Conservation (phyloP, 1,140 invertebrate genomes). For the Drosophila subobscura region DNA sequence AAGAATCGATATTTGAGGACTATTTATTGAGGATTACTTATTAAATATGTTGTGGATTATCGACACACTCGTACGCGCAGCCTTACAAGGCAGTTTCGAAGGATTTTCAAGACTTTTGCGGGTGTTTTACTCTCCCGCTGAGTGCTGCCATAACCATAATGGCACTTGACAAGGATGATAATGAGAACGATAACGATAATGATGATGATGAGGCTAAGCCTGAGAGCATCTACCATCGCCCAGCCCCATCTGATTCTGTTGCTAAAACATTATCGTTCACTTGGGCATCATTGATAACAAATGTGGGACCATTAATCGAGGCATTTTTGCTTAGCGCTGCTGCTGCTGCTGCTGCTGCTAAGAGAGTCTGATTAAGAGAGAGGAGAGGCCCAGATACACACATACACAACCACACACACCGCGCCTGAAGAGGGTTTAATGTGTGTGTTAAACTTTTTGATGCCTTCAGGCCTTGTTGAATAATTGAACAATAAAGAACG, state of each 20-base stretch:
- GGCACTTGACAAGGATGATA: slow-evolving; percentile 49
- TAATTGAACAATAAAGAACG: slow-evolving; percentile 77
- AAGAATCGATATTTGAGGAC: too few relatives aligned
- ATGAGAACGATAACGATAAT: slow-evolving; percentile 46
- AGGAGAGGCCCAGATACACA: slow-evolving; percentile 12
- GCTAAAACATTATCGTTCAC: slow-evolving; percentile 68
- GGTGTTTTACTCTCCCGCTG: too few relatives aligned
- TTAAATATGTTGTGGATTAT: too few relatives aligned
- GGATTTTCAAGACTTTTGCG: too few relatives aligned
- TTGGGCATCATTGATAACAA: slow-evolving; percentile 75
- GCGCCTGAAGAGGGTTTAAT: slow-evolving; percentile 31
- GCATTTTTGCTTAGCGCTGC: slow-evolving; percentile 31
- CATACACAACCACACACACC: slow-evolving; percentile 4
- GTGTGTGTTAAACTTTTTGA: slow-evolving; percentile 67
- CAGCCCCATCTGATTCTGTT: slow-evolving; percentile 20
- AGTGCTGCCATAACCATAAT: slow-evolving; percentile 12
- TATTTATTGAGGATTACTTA: too few relatives aligned
- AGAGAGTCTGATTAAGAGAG: slow-evolving; percentile 52
- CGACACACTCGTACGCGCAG: too few relatives aligned
- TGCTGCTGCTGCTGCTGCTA: slow-evolving; percentile 22
- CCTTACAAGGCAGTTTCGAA: too few relatives aligned
- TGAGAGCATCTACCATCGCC: not conserved
- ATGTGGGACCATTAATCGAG: slow-evolving; percentile 70
- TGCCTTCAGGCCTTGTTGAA: slow-evolving; percentile 57
- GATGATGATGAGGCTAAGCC: too few relatives aligned